Conservation (phyloP, 2,888 invertebrate genomes). For the Villa cingulata region DNA sequence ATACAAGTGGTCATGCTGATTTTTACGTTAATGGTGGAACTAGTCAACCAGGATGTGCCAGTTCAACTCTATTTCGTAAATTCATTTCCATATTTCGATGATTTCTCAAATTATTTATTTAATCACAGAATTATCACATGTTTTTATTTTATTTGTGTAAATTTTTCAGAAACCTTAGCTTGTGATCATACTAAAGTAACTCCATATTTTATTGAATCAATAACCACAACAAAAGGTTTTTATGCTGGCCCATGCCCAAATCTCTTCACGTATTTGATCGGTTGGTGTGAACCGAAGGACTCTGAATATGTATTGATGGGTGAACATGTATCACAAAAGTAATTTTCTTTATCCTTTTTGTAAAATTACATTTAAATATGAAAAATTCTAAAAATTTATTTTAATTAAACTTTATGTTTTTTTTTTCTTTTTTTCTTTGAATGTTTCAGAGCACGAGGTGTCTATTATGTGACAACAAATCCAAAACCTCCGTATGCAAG, state of each 20-base stretch:
- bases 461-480: slow-evolving; percentile 76
- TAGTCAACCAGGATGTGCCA: slow-evolving; percentile 75
- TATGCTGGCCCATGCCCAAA: slow-evolving; percentile 77
- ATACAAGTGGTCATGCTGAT: slow-evolving; percentile 76
- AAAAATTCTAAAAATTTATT: too few relatives aligned
- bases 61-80: slow-evolving; percentile 69
- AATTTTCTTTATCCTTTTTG: slow-evolving; percentile 26
- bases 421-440: slow-evolving; percentile 2
- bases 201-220: slow-evolving; percentile 80
- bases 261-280: slow-evolving; percentile 67
- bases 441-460: slow-evolving; percentile 60
- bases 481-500: slow-evolving; percentile 71
- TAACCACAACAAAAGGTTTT: slow-evolving; percentile 63
- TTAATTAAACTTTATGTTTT: neutral
- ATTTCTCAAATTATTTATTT: neutral
- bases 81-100: slow-evolving; percentile 2
- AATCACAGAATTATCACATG: neutral
- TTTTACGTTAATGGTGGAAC: slow-evolving; percentile 80
- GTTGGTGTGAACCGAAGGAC: slow-evolving; percentile 68
- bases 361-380: too few relatives aligned
- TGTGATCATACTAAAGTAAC: slow-evolving; percentile 86
- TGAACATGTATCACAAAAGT: slow-evolving; percentile 66
- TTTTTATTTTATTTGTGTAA: slow-evolving; percentile 15
- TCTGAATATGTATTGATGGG: slow-evolving; percentile 76
- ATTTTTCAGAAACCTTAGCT: slow-evolving; percentile 68